A percentile compares a stretch with the other conserved stretches of the same genome.
These are phyloP conservation scores for Indicator maculatus DNA, from an alignment of 2,113 vertebrate genomes.

Conservation along the genomic window DNA sequence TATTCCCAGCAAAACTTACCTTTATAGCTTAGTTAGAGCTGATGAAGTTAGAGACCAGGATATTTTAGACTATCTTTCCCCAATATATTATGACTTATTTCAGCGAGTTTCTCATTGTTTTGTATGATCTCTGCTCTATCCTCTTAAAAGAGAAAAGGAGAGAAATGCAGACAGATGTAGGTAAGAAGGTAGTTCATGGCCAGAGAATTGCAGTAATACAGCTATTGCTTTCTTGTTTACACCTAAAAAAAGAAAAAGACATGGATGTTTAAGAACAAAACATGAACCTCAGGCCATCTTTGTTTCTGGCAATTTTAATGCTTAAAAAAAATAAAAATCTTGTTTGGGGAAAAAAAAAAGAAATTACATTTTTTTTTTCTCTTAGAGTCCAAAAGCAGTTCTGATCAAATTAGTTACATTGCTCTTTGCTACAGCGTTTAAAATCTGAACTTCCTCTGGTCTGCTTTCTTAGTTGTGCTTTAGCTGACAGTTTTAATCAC, in stretches of 20 bases:
- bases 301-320: background rate
- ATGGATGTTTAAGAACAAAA: background rate
- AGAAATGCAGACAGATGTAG: background rate
- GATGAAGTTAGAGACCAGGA: background rate
- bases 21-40: background rate
- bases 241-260: background rate
- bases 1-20: background rate
- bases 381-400: background rate
- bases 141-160: background rate
- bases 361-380: background rate
- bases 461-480: background rate
- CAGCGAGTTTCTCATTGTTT: background rate
- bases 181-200: fast-evolving
- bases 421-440: background rate
- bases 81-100: background rate
- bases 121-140: background rate
- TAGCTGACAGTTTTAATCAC: background rate
- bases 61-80: background rate
- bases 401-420: background rate
- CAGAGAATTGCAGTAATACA: background rate
- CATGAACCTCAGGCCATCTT: background rate
- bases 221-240: background rate
- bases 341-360: background rate
- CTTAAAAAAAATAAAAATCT: background rate
- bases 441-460: background rate